These are phyloP conservation scores for Lynx canadensis DNA, from an alignment of 2,113 vertebrate genomes.

Conservation along the genomic window DNA sequence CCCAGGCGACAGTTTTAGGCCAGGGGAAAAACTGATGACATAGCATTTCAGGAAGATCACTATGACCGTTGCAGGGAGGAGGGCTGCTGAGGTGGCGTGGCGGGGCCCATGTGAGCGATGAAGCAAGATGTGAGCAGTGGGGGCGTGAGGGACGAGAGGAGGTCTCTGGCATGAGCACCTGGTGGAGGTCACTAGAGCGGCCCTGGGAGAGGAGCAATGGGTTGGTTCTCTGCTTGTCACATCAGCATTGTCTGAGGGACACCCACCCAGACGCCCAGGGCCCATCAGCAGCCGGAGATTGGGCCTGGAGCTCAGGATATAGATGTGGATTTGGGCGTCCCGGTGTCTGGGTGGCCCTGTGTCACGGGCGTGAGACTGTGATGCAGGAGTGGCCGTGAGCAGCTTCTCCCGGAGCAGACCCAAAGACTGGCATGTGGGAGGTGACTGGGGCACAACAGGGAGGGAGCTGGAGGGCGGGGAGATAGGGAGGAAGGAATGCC, in stretches of 20 bases:
- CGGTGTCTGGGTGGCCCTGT: background rate
- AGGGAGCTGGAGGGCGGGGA: background rate
- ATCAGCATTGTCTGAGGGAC: background rate
- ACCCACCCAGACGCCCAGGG: background rate
- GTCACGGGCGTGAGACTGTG: no score
- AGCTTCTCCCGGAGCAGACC: background rate
- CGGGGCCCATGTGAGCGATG: fast-evolving
- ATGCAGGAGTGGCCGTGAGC: background rate
- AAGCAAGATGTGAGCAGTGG: background rate
- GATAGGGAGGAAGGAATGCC: background rate
- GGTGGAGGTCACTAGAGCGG: background rate
- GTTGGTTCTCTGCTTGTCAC: background rate
- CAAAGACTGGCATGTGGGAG: background rate
- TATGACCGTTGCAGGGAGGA: background rate
- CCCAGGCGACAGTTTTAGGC: background rate
- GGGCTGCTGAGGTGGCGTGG: background rate
- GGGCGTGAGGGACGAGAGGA: fast-evolving
- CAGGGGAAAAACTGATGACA: no score
- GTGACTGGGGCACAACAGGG: fast-evolving
- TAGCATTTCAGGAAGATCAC: background rate
- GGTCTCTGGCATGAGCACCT: background rate
- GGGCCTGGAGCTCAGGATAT: no score
- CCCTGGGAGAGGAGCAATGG: no score
- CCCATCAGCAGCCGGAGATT: fast-evolving
- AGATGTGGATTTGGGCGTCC: background rate